Evolutionary conservation across 2,113 vertebrate species (phyloP).

Genomic region (Mystacornis crossleyi): DNA sequence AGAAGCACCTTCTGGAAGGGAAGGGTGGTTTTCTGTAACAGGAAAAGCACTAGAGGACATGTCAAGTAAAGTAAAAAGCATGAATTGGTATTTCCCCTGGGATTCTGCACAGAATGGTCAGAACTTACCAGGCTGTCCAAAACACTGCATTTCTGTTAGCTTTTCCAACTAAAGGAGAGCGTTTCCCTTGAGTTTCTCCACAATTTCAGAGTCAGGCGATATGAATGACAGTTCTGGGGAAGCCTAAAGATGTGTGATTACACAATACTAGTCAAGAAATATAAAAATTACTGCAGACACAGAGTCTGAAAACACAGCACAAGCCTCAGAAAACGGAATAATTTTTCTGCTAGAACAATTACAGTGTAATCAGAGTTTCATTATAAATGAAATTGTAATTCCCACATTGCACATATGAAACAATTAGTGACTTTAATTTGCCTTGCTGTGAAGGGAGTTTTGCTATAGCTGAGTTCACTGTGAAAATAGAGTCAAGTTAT

Average conservation of each 20-base stretch:
- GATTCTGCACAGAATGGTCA: not conserved
- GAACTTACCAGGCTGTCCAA: not conserved
- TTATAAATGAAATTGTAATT: conserved; percentile 59
- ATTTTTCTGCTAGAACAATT: conserved; percentile 47
- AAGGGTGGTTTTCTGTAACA: not conserved
- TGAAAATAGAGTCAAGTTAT: not conserved
- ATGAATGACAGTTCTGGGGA: conserved; percentile 22
- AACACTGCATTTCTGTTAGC: not conserved
- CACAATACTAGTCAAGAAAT: not conserved
- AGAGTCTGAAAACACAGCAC: conserved; percentile 37
- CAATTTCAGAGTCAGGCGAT: not conserved
- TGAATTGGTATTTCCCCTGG: not conserved
- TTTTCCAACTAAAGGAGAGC: not conserved
- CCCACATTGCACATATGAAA: conserved; percentile 56
- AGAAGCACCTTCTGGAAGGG: not conserved
- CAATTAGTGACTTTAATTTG: conserved; percentile 59
- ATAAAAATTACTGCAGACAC: not conserved
- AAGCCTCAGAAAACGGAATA: conserved; percentile 18
- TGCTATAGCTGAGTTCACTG: not conserved
- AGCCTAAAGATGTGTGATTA: not conserved
- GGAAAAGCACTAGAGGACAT: not conserved
- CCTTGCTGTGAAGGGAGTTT: not conserved
- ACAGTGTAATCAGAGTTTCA: conserved; percentile 51
- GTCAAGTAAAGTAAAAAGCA: not conserved
- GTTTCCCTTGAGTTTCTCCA: not conserved